Evolutionary conservation across 2,888 invertebrate genomes (phyloP).

Genomic region (Nomada fabriciana): DNA sequence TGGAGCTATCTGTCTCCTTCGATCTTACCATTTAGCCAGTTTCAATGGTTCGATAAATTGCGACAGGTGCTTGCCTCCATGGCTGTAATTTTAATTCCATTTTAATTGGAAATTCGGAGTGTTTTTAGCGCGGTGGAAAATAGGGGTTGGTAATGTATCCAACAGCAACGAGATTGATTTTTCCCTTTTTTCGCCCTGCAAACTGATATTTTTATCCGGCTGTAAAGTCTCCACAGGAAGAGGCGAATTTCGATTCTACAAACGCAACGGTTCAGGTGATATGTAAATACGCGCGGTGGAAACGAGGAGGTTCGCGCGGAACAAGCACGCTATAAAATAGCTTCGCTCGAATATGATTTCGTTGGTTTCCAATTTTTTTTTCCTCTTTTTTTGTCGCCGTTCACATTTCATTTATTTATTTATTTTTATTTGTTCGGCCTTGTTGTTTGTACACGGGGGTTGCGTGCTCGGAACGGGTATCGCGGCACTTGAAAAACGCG

Average conservation of each 20-base stretch:
- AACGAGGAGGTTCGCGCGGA: background rate
- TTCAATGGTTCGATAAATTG: slow-evolving; percentile 5
- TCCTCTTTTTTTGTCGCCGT: background rate
- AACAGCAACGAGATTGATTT: background rate
- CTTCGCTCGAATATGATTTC: slow-evolving; percentile 47
- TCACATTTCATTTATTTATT: background rate
- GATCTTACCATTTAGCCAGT: background rate
- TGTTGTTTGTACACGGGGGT: slow-evolving; percentile 26
- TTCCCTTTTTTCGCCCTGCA: background rate
- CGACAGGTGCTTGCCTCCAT: background rate
- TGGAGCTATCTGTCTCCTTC: slow-evolving; percentile 2
- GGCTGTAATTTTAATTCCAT: background rate
- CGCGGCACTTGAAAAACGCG: slow-evolving; percentile 68
- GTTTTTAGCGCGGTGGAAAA: background rate
- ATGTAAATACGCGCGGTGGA: slow-evolving; percentile 7
- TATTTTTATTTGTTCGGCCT: slow-evolving; percentile 43
- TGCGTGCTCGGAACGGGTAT: slow-evolving; percentile 58
- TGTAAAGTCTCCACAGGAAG: background rate
- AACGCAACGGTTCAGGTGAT: background rate
- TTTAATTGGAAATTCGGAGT: background rate
- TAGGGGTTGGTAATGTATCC: background rate
- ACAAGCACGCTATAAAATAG: slow-evolving; percentile 7
- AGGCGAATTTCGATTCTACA: background rate
- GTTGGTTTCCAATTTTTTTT: slow-evolving; percentile 5
- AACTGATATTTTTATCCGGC: background rate